Conservation (phyloP, 2,113 vertebrate species). For the Nothoprocta perdicaria region DNA sequence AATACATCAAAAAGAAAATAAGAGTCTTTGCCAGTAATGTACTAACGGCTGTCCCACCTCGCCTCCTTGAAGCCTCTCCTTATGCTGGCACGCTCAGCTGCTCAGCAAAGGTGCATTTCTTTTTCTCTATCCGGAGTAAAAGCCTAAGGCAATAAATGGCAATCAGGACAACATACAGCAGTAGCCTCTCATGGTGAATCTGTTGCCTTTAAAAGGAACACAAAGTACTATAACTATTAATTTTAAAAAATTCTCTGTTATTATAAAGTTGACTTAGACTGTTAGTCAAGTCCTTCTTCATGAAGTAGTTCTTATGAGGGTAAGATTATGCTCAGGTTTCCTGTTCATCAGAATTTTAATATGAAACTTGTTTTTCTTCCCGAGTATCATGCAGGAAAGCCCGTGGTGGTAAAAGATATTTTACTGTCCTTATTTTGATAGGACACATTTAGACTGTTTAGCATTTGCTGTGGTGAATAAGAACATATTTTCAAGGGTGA, state of each 20-base stretch:
- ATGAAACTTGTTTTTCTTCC: neutral
- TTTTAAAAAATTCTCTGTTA: neutral
- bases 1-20: neutral
- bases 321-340: neutral
- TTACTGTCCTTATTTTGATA: neutral
- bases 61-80: neutral
- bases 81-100: neutral
- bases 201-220: neutral
- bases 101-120: neutral
- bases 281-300: neutral
- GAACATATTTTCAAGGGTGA: neutral
- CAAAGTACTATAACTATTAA: neutral
- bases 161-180: neutral
- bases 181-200: neutral
- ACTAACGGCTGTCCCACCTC: neutral
- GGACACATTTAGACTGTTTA: no score
- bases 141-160: neutral
- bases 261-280: neutral
- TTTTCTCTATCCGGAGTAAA: neutral
- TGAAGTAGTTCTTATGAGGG: neutral
- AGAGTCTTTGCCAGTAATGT: accelerated
- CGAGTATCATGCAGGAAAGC: neutral
- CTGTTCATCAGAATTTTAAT: neutral
- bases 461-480: neutral
- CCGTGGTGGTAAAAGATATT: neutral